Base-by-base conservation (phyloP, 2,888 invertebrate species). In the Thera britannica region DNA sequence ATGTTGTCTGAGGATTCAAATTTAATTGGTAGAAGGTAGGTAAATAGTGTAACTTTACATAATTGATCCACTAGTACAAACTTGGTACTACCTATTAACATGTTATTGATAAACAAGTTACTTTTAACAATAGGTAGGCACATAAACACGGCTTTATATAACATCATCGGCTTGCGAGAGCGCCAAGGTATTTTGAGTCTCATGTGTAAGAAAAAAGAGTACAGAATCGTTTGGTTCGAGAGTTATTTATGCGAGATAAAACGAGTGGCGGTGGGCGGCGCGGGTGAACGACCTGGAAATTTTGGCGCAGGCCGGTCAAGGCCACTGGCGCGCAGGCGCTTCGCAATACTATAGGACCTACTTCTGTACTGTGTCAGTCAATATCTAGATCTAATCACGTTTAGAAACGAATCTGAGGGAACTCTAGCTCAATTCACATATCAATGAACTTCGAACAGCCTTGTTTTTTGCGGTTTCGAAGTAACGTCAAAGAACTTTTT, bases 241-340 rank as follows among this genome's bases (percentile, higher is more conserved):
- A 71, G 79, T 83, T 89, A 87, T 89, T 90, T 89, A 87, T 83
- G 85, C 84, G 88, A 90, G 92, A 92, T 91, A 90, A 89, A 89
- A 86, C 86, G 88, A 85, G 87, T 84, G 92, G 88, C 82, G 82
- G 92, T 89, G 90, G 90, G 92, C 89, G 89, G 85, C 86, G 86
- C 84, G 84, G 90, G 90, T 90, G 90, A 91, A 93, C 79, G 92
- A 91, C 90, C 93, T 87, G 92, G 88, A 89, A 90, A 90, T 91
- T 93, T 93, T 93, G 93, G 93, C 93, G 93, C 93, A 92, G 90
- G 88, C 87, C 92, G 93, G 93, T 93, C 93, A 93, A 93, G 93
- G 93, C 92, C 93, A 86, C 82, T 77, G 77, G 79, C 80, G 83
- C 88, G 89, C 90, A 86, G 70, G 83, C 89, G 88, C 86, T 77